These are phyloP conservation scores for Triops cancriformis DNA, from an alignment of 1,140 invertebrate genomes.

Conservation along the genomic window DNA sequence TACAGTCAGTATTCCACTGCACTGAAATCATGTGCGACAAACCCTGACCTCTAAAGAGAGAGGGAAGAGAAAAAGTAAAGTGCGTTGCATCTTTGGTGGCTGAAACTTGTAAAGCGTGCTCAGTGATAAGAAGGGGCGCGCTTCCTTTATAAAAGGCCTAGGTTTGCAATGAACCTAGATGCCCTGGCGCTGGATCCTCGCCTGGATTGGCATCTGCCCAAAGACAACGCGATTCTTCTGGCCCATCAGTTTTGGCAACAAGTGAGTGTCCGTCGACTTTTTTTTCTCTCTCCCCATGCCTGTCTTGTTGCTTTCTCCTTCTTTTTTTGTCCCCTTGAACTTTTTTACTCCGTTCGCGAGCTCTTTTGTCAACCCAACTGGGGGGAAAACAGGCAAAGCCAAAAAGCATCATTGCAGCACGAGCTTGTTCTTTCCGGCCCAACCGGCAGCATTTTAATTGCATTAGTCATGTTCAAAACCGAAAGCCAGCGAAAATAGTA, in stretches of 20 bases:
- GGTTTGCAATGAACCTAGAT: constrained; percentile 13
- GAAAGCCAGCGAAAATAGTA: neutral
- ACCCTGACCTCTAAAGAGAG: neutral
- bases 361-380: constrained; percentile 1
- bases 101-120: neutral
- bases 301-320: neutral
- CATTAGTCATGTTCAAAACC: constrained; percentile 5
- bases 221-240: constrained; percentile 13
- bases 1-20: neutral
- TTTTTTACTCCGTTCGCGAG: neutral
- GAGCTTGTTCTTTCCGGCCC: neutral
- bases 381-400: neutral
- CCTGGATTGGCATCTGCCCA: constrained; percentile 8
- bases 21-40: neutral
- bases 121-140: neutral
- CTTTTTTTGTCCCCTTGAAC: neutral
- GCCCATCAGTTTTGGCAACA: constrained; percentile 12
- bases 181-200: neutral
- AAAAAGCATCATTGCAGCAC: neutral
- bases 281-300: neutral
- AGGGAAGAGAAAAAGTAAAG: neutral
- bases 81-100: neutral
- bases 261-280: neutral
- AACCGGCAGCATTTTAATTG: neutral
- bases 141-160: neutral